Evolutionary conservation across 1,140 invertebrate species (phyloP).

Genomic region (Drosophila grimshawi): DNA sequence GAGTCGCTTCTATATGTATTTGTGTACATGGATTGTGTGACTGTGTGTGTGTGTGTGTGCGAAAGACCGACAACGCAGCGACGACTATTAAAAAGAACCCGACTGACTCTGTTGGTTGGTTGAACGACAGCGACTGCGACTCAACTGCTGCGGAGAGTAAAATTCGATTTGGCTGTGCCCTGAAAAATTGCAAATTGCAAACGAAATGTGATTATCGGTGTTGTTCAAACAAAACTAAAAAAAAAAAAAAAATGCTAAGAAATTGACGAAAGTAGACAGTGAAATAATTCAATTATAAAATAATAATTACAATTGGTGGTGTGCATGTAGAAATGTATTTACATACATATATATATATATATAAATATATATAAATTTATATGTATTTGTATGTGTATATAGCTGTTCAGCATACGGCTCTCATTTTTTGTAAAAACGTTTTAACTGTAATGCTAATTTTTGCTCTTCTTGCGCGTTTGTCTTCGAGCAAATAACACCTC

Average conservation of each 20-base stretch:
- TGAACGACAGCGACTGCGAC: conserved; percentile 26
- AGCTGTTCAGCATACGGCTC: conserved; percentile 32
- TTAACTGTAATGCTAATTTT: conserved; percentile 76
- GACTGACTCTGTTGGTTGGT: conserved; percentile 58
- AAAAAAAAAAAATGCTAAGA: conserved; percentile 58
- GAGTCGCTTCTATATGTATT: conserved; percentile 9
- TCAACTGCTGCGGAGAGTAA: conserved; percentile 62
- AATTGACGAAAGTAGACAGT: conserved; percentile 54
- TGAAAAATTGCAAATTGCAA: conserved; percentile 68
- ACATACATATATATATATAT: background rate
- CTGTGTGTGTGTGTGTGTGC: conserved; percentile 55
- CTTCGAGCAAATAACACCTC: background rate
- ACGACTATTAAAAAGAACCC: conserved; percentile 73
- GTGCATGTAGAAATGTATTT: background rate
- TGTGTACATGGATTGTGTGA: conserved; percentile 44
- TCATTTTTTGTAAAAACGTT: conserved; percentile 19
- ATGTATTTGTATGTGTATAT: conserved; percentile 37
- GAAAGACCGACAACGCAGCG: conserved; percentile 59
- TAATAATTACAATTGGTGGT: background rate
- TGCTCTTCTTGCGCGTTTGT: conserved; percentile 37
- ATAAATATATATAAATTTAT: background rate
- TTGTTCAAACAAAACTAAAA: conserved; percentile 4
- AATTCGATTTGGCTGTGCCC: conserved; percentile 74
- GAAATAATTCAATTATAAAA: conserved; percentile 63
- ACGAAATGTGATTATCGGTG: conserved; percentile 67